Percentiles rank a stretch among this genome's conserved stretches.
Conservation (phyloP, 2,797 vertebrate genomes). For the Gymnoscopelus braueri region DNA sequence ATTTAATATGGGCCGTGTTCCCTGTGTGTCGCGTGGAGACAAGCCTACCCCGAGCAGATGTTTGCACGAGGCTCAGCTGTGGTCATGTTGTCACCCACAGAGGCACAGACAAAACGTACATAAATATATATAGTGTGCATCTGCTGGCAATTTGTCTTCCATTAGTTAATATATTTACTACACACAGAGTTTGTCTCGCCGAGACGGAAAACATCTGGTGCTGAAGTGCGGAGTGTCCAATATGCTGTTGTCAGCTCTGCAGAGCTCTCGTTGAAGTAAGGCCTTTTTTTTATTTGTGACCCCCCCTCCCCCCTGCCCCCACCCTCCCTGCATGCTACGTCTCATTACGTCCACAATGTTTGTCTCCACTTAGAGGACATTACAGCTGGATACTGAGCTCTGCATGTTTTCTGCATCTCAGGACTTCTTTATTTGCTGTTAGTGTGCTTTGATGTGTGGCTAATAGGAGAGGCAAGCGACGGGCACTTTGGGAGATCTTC, state of each 20-base stretch:
- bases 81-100: slow-evolving; percentile 13
- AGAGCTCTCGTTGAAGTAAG: slow-evolving; percentile 66
- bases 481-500: slow-evolving; percentile 14
- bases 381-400: slow-evolving; percentile 68
- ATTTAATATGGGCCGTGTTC: background rate
- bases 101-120: slow-evolving; percentile 24
- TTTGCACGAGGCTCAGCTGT: slow-evolving; percentile 32
- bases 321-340: slow-evolving; percentile 60
- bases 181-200: slow-evolving; percentile 41
- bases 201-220: slow-evolving; percentile 61
- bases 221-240: slow-evolving; percentile 65
- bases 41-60: slow-evolving; percentile 35
- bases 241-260: slow-evolving; percentile 67
- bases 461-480: slow-evolving; percentile 49
- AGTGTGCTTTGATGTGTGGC: slow-evolving; percentile 56
- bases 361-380: slow-evolving; percentile 62
- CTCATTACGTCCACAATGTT: slow-evolving; percentile 77
- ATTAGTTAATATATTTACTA: slow-evolving; percentile 46
- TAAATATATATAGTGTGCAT: slow-evolving; percentile 47
- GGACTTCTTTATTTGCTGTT: slow-evolving; percentile 66
- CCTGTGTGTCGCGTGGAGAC: slow-evolving; percentile 2
- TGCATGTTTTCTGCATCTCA: slow-evolving; percentile 59
- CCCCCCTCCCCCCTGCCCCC: slow-evolving; percentile 9
- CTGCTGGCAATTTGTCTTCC: slow-evolving; percentile 65
- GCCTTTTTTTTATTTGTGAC: slow-evolving; percentile 65